These are phyloP conservation scores for Odontothrips loti DNA, from an alignment of 2,888 invertebrate species.

Conservation along the genomic window DNA sequence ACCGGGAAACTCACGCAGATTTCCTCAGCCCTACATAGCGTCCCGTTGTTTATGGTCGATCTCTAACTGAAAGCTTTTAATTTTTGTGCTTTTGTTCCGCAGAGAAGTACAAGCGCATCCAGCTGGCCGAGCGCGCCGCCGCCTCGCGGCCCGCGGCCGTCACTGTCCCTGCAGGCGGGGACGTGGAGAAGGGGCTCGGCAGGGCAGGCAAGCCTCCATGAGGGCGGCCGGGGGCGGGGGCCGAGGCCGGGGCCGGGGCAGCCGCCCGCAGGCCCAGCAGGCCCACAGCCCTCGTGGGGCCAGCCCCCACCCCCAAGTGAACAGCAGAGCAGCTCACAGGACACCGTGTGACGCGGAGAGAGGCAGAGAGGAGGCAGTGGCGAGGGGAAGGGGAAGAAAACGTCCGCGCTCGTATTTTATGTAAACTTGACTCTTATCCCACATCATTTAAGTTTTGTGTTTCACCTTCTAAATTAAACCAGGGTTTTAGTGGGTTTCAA, in stretches of 20 bases:
- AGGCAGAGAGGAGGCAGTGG: too few relatives aligned
- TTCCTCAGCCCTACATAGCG: too few relatives aligned
- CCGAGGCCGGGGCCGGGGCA: background rate
- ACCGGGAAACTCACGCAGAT: too few relatives aligned
- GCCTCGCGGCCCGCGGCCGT: conserved; percentile 51
- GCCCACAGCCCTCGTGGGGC: background rate
- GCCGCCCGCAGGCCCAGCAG: background rate
- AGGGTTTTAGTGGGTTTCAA: too few relatives aligned
- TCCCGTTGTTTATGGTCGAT: too few relatives aligned
- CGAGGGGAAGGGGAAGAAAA: too few relatives aligned
- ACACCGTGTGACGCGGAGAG: too few relatives aligned
- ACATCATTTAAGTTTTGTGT: too few relatives aligned
- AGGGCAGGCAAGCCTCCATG: background rate
- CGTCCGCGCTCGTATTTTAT: too few relatives aligned
- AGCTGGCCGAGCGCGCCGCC: conserved; percentile 53
- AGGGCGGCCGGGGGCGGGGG: background rate
- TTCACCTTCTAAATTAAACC: too few relatives aligned
- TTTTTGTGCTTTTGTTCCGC: conserved; percentile 35
- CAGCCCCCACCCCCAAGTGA: background rate
- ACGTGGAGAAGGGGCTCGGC: conserved; percentile 47
- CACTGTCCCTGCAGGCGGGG: conserved; percentile 49
- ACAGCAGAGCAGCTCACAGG: background rate
- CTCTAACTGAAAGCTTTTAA: too few relatives aligned
- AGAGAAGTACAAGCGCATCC: conserved; percentile 64
- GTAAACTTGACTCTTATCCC: too few relatives aligned